Evolutionary conservation across 2,888 invertebrate genomes (phyloP), one percentile per base, ranked within the genome.

Genomic region (Parascotia fuliginaria): DNA sequence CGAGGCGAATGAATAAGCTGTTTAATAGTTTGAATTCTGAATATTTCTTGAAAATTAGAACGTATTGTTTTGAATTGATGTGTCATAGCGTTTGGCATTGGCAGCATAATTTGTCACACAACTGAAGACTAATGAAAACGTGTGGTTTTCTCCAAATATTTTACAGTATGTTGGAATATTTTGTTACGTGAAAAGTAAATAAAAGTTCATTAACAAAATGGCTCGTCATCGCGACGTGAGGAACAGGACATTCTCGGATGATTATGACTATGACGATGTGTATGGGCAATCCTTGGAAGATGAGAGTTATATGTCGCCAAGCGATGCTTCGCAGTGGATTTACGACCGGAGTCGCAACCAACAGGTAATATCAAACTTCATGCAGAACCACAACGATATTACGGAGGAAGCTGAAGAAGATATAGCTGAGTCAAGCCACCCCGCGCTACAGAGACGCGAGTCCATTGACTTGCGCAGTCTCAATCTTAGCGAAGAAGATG

Each of bases 281-380:
- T 98, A 98, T 82, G 98, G 98, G 9, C 97, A 97, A 84, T 98
- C 98, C 1, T 96, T 98, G 32, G 98, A 98, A 85, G 98, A 98
- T 77, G 98, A 98, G 79, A 96, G 95, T 83, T 96, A 96, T 78
- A 95, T 98, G 73, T 98, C 98, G 9, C 98, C 98, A 1, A 96
- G 96, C 77, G 97, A 97, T 91, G 93, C 95, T 29, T 94, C 95
- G 52, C 96, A 96, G 76, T 98, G 97, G 92, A 93, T 98, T 77
- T 98, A 95, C 78, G 97, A 98, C 77, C 94, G 98, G 34, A 95
- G 95, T 59, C 93, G 94, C 29, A 95, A 94, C 43, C 94, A 95
- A 69, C 94, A 95, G 54, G 95, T 94, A 62, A 95, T 97, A 77
- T 94, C 96, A 9, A 94, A 95, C 9, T 97, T 96, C 77, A 91